These are phyloP conservation scores for Andrena bicolor DNA, from an alignment of 2,888 invertebrate species.

Conservation along the genomic window DNA sequence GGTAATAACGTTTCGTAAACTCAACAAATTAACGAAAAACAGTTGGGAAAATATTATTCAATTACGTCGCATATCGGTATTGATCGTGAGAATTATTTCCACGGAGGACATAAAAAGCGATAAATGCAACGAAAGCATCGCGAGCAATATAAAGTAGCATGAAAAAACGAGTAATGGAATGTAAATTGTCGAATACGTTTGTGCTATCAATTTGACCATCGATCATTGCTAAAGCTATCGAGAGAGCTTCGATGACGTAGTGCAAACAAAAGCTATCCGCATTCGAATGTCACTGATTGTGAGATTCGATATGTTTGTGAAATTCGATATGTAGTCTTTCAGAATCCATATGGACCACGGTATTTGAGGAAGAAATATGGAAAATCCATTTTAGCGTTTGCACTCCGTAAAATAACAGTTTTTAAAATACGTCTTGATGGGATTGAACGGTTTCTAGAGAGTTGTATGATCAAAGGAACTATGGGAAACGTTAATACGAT, in stretches of 20 bases:
- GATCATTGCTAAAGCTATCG: background rate
- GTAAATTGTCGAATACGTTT: constrained; percentile 23
- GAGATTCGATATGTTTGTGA: background rate
- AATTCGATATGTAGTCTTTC: background rate
- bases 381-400: background rate
- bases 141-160: background rate
- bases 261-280: constrained; percentile 9
- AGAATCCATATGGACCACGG: background rate
- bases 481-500: background rate
- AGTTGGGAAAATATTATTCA: background rate
- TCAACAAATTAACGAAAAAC: background rate
- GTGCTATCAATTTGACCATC: constrained; percentile 9
- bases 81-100: background rate
- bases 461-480: background rate
- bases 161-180: constrained; percentile 16
- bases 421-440: background rate
- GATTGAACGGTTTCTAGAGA: too few relatives aligned
- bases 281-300: background rate
- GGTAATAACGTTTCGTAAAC: background rate
- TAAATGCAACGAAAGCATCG: background rate
- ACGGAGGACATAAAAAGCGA: constrained; percentile 2
- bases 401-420: background rate
- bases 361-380: background rate
- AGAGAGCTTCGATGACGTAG: background rate
- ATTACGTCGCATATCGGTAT: too few relatives aligned